phyloP scores from a whole-genome alignment of 2,113 vertebrate species.

The Pelmatolapia mariae region DNA sequence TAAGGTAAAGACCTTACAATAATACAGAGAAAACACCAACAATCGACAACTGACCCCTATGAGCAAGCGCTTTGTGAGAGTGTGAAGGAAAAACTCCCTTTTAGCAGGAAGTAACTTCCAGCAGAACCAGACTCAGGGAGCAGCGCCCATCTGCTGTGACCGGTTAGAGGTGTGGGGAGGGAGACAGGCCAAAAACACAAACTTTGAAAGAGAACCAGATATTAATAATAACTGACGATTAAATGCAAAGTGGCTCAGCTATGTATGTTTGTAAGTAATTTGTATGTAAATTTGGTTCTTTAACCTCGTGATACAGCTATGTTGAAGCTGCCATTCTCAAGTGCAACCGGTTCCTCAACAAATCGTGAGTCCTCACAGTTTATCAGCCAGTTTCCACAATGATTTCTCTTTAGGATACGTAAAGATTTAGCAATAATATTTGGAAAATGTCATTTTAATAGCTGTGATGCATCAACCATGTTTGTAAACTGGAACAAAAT shows the following conservation, averaged over 20 bases:
- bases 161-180: not conserved
- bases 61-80: not conserved
- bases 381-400: not conserved
- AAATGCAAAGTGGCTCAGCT: not conserved
- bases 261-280: not conserved
- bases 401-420: not conserved
- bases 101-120: not conserved
- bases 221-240: not conserved
- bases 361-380: conserved; percentile 73
- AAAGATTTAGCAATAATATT: not conserved
- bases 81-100: not conserved
- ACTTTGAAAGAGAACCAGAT: not conserved
- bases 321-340: conserved; percentile 96
- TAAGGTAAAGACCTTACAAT: no score
- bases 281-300: conserved; percentile 42
- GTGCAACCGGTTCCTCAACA: conserved; percentile 91
- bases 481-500: not conserved
- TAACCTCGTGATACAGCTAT: conserved; percentile 78
- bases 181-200: not conserved
- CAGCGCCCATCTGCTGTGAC: not conserved
- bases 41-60: not conserved
- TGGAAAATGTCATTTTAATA: not conserved
- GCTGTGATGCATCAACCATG: not conserved
- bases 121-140: not conserved
- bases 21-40: not conserved